A percentile compares a stretch with the other conserved stretches of the same genome.
phyloP scores from a whole-genome alignment of 2,888 invertebrate genomes.

The Limnephilus lunatus region DNA sequence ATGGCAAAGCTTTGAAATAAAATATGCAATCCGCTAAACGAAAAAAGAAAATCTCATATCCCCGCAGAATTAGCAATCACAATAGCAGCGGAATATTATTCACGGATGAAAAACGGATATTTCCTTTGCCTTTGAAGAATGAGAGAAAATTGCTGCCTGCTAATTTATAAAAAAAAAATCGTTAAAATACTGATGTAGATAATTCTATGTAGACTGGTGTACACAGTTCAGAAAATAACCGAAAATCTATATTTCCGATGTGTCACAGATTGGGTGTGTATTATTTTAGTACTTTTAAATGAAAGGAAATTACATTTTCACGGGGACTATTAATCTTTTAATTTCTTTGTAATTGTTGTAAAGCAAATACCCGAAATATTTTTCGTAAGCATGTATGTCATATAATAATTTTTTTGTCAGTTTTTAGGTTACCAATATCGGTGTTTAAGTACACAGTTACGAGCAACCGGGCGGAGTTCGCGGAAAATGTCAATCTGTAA shows the following conservation, averaged over 20 bases:
- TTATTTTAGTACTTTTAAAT: no score
- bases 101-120: conserved; percentile 1
- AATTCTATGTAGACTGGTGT: neutral
- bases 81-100: neutral
- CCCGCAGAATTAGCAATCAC: conserved; percentile 2
- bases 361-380: no score
- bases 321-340: no score
- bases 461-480: no score
- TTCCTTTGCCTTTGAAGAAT: conserved; percentile 2
- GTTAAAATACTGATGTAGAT: neutral
- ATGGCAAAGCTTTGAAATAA: neutral
- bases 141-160: neutral
- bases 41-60: neutral
- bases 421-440: no score
- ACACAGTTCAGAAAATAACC: neutral
- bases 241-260: neutral
- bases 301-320: no score
- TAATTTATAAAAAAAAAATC: neutral
- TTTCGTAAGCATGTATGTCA: no score
- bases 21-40: neutral
- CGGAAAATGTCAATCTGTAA: no score
- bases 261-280: no score
- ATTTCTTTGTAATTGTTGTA: no score
- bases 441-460: no score
- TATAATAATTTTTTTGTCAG: no score